Conservation (phyloP, 2,113 vertebrate species). For the Sisor rabdophorus region DNA sequence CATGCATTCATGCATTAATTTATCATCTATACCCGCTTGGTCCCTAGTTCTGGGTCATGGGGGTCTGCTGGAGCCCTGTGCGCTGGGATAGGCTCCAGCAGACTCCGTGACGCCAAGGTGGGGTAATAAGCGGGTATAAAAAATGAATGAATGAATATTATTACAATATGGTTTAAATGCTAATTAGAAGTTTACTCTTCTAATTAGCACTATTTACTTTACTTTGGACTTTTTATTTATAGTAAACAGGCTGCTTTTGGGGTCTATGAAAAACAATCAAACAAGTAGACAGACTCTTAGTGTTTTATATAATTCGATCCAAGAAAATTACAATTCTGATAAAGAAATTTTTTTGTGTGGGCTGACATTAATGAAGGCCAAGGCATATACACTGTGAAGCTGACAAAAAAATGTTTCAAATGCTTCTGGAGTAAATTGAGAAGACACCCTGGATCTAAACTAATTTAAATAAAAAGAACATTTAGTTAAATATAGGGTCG, state of each 20-base stretch:
- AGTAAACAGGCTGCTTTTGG: neutral
- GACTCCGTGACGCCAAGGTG: too few species aligned
- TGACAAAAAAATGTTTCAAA: neutral
- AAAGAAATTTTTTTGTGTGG: neutral
- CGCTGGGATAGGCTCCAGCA: too few species aligned
- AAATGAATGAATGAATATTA: too few species aligned
- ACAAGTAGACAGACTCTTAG: neutral
- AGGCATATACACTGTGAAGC: neutral
- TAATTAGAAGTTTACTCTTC: neutral
- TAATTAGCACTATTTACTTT: neutral
- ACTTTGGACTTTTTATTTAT: neutral
- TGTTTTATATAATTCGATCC: neutral
- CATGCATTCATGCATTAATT: too few species aligned
- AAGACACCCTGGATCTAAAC: neutral
- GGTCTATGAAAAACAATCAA: neutral
- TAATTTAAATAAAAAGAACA: neutral
- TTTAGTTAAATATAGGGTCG: conserved; percentile 6
- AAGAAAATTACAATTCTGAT: neutral
- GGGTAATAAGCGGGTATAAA: too few species aligned
- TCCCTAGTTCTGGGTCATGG: too few species aligned
- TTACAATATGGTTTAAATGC: too few species aligned
- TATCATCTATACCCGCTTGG: too few species aligned
- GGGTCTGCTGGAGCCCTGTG: too few species aligned
- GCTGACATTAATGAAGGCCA: neutral
- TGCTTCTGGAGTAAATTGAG: neutral